A percentile compares a stretch with the other conserved stretches of the same genome.
Evolutionary conservation across 2,888 invertebrate genomes (phyloP).

Genomic region (Griposia aprilina): DNA sequence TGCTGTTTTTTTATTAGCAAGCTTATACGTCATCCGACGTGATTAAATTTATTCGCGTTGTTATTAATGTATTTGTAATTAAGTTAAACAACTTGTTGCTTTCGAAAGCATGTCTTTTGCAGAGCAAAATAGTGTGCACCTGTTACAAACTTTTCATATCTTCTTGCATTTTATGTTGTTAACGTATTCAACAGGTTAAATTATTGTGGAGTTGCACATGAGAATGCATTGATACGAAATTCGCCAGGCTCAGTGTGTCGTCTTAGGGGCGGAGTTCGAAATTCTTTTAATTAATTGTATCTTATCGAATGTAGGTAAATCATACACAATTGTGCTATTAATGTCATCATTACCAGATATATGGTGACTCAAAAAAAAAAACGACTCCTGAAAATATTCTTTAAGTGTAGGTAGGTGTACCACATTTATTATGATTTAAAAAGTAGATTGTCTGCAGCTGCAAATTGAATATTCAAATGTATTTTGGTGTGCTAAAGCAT

Average conservation of each 20-base stretch:
- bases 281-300: conserved; percentile 19
- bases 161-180: neutral
- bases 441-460: neutral
- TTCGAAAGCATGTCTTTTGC: neutral
- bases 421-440: neutral
- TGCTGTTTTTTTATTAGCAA: conserved; percentile 35
- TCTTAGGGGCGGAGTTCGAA: no score
- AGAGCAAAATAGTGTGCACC: neutral
- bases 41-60: conserved; percentile 23
- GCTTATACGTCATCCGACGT: conserved; percentile 52
- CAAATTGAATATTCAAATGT: conserved; percentile 13
- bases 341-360: neutral
- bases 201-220: neutral
- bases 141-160: conserved; percentile 1
- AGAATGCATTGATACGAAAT: conserved; percentile 9
- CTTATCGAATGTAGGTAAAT: neutral
- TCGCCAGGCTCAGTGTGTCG: no score
- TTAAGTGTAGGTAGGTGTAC: no score
- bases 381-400: neutral
- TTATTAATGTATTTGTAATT: neutral
- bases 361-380: no score
- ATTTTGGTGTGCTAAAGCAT: conserved; percentile 1
- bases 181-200: conserved; percentile 22
- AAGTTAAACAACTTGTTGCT: conserved; percentile 27
- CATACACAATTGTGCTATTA: neutral